Base-by-base conservation (phyloP, 2,113 vertebrate species). In the Anthoscopus minutus region DNA sequence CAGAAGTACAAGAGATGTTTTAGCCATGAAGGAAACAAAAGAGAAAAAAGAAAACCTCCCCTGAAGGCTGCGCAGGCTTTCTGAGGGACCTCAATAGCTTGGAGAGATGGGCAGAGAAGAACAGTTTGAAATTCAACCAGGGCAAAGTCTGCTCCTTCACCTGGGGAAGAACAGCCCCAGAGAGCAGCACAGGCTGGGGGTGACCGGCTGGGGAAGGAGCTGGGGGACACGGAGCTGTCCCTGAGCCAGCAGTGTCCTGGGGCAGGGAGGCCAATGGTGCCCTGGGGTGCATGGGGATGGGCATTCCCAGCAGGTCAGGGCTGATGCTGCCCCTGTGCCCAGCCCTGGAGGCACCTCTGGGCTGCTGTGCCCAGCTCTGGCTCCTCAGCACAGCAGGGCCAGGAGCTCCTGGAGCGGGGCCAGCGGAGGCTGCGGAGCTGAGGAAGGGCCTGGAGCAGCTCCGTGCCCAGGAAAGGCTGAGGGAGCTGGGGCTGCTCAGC, bases 241-340 rank as follows among this genome's bases (percentile, higher is more conserved):
- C 21, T 31, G 61, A 21, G 25, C 8, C 61, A 58, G 53, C 45
- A 51, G 48, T 64, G 71, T 37, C 53, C 53, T 58, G 27, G 25
- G 24, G 0, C 1, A 21, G 8, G 4, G 10, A 45, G 7, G 25
- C 16, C 40, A 23, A 1, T 4, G 65, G 44, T 0, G 1, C 17
- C 47, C 38, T 1, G 25, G 31, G 27, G 2, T 1, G 0, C 67
- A 9, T 2, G 0, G 1, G 50, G 30, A 64, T 30, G 19, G 15
- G n/a, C 23, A 7, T 3, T 56, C 1, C n/a, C 81, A 54, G 66
- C 69, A 47, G 81, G 6, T 4, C 57, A 53, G 81, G 81, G 67
- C 2, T 9, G 47, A 45, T 4, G 13, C 81, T 83, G 81, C 27
- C 67, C 80, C 47, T 72, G 2, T 44, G 66, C 38, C 28, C 66